Base-by-base conservation (phyloP, 2,888 invertebrate species). In the Philonicus albiceps region DNA sequence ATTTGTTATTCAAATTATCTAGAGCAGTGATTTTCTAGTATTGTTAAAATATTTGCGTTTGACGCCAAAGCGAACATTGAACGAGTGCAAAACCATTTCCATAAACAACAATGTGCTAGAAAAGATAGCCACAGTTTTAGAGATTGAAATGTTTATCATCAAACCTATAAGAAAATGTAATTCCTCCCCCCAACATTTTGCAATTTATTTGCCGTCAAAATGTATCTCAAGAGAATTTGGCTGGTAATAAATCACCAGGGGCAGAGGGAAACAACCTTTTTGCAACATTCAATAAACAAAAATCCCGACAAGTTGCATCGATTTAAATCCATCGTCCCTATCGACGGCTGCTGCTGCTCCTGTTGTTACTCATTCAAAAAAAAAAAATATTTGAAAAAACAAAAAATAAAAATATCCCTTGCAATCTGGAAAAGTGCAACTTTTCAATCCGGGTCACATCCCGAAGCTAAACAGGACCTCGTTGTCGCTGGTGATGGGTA, bases 221-320 rank as follows among this genome's bases (percentile, higher is more conserved):
- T 53, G 53, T 53, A 53, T 27, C 64, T 64, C 64, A 19, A 19
- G 64, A 11, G 64, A 64, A 74, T 74, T 53, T 49, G 13, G 31
- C 19, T 27, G 27, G 30, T 30, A 64, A 81, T 81, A 81, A 81
- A 81, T 81, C 55, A 81, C 64, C 11, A 31, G 16, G 22, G 30
- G 11, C n/a, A 31, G 30, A n/a, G 19, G 34, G 19, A 80, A n/a
- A 49, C 31, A 53, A 49, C 74, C 74, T 74, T 74, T 74, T 31
- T 74, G 31, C 74, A 34, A 37, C n/a, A 27, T 74, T 74, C 74
- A 80, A 80, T 27, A 80, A 80, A 80, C 74, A 53, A 53, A 80
- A 53, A 80, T 16, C 81, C 64, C 27, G 55, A 55, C 81, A 81
- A 81, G 22, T 22, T 22, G 34, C 55, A 64, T 81, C 55, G 64